phyloP scores from a whole-genome alignment of 2,113 vertebrate genomes.

The Siphamia tubifer region DNA sequence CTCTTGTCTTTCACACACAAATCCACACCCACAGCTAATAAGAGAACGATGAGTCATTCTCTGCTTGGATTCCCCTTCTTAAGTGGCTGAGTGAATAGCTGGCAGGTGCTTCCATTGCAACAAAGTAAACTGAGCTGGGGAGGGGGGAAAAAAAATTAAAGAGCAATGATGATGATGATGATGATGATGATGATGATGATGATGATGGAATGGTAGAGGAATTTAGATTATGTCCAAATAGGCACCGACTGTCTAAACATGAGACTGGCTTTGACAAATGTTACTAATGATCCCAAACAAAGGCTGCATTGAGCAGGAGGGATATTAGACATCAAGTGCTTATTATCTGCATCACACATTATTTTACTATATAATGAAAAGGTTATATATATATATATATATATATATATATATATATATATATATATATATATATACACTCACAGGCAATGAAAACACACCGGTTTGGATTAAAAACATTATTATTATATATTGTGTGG shows the following conservation, averaged over 20 bases:
- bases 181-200: conserved; percentile 56
- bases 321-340: conserved; percentile 18
- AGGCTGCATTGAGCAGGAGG: conserved; percentile 25
- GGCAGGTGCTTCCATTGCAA: conserved; percentile 63
- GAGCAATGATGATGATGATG: conserved; percentile 46
- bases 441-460: too few species aligned
- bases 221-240: conserved; percentile 44
- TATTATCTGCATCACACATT: conserved; percentile 5
- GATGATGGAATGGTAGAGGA: conserved; percentile 50
- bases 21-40: conserved; percentile 27
- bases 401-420: too few species aligned
- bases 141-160: conserved; percentile 42
- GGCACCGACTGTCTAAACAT: conserved; percentile 52
- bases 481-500: too few species aligned
- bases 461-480: too few species aligned
- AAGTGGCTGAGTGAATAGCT: conserved; percentile 60
- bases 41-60: conserved; percentile 64
- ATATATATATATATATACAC: too few species aligned
- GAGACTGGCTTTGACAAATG: conserved; percentile 45
- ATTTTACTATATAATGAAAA: conserved; percentile 19
- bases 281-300: conserved; percentile 31
- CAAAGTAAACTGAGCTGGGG: conserved; percentile 46
- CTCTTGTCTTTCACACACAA: background rate
- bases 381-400: too few species aligned
- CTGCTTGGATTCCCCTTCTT: conserved; percentile 44